Base-by-base conservation (phyloP, 2,888 invertebrate genomes). In the Xanthia icteritia region DNA sequence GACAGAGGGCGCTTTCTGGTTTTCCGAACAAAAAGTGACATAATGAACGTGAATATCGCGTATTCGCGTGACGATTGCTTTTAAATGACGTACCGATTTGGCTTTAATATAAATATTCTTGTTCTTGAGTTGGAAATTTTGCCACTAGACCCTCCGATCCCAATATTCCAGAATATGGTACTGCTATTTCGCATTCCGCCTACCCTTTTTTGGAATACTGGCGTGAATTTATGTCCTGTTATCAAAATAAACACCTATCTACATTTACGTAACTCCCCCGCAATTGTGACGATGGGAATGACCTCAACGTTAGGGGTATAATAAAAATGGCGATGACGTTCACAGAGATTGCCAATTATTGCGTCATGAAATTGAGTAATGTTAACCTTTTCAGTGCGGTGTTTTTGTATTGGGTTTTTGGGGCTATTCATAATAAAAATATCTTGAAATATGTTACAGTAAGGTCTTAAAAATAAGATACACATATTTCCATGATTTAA, bases 321-420 rank as follows among this genome's bases (percentile, higher is more conserved):
- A 81, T 81, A 65, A 81, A 81, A 81, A 81, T 20, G 51, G 45
- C 75, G 45, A 45, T 79, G 58, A 65, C 64, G 27, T 39, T 36
- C 51, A 31, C 51, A n/a, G 23, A 63, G 64, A 79, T 74, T 69
- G 58, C 42, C 68, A 81, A 81, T 74, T 54, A 79, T 81, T 68
- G 64, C 36, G 36, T 45, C 58, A 54, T 45, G 27, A 64, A 73
- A 73, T 66, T 60, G 58, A 54, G 61, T 42, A 39, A 73, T 54
- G n/a, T 20, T 60, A n/a, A 5, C 17, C 1, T 66, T 66, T 56
- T 9, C 20, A 11, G n/a, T 17, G 20, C 1, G 5, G 27, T 63
- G 11, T 39, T 68, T 45, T 61, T 54, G 31, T 42, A 15, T 42
- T 27, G 20, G 6, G 6, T 11, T 42, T n/a, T 66, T 61, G 36